These are phyloP conservation scores for Borostomias antarcticus DNA, from an alignment of 2,797 vertebrate genomes.

Conservation along the genomic window DNA sequence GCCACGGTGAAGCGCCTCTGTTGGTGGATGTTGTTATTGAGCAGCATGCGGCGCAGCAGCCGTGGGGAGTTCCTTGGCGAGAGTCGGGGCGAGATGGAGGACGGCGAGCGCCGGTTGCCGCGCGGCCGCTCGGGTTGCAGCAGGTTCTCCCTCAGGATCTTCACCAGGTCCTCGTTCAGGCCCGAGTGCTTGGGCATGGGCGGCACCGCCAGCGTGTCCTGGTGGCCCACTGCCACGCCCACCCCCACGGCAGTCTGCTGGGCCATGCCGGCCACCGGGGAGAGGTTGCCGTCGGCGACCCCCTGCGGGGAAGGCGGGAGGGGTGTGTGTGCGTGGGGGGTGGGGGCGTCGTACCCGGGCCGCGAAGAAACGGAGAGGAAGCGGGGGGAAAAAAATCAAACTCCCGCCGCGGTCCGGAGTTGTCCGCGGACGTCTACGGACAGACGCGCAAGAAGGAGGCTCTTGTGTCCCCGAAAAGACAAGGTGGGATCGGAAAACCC, in stretches of 20 bases:
- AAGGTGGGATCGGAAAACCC: neutral
- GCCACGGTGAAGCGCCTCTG: constrained; percentile 97
- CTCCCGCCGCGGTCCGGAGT: neutral
- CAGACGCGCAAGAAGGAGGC: no score
- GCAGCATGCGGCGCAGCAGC: constrained; percentile 93
- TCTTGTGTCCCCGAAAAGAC: no score
- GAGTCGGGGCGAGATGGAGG: constrained; percentile 87
- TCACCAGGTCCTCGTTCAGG: constrained; percentile 95
- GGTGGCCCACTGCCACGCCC: constrained; percentile 72
- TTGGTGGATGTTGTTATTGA: constrained; percentile 94
- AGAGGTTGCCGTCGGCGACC: no score
- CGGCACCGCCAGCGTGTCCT: constrained; percentile 88
- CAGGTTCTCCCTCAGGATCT: constrained; percentile 94
- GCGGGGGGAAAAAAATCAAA: neutral
- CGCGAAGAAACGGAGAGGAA: neutral
- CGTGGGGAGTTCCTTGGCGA: constrained; percentile 96
- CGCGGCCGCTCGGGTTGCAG: constrained; percentile 91
- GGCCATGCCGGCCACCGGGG: constrained; percentile 83
- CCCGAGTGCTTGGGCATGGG: constrained; percentile 91
- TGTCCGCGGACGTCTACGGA: neutral
- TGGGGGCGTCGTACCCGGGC: no score
- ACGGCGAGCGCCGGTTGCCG: constrained; percentile 82
- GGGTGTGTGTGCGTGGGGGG: no score
- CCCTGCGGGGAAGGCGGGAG: no score
- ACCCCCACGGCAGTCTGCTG: constrained; percentile 79